phyloP scores from a whole-genome alignment of 2,888 invertebrate genomes.

The Heteromurus nitidus region DNA sequence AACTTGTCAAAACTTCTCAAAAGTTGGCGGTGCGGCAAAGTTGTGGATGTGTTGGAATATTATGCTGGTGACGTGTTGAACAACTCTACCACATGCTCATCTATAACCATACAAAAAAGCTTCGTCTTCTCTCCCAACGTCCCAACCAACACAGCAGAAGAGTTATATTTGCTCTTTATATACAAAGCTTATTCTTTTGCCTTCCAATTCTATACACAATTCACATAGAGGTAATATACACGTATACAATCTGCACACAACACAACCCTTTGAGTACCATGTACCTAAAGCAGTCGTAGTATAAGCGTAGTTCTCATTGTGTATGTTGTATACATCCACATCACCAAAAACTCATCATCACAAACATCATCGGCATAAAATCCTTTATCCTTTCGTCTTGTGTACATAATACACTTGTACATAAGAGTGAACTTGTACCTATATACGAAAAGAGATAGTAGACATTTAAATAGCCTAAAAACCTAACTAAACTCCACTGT shows the following conservation, averaged over 20 bases:
- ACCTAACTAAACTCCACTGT: not conserved
- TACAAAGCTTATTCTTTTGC: too few relatives aligned
- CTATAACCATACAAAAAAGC: not conserved
- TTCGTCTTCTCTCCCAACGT: not conserved
- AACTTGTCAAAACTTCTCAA: slow-evolving; percentile 54
- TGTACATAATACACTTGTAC: not conserved
- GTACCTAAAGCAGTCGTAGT: too few relatives aligned
- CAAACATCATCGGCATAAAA: not conserved
- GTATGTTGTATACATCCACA: too few relatives aligned
- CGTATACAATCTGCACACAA: too few relatives aligned
- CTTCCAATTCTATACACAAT: too few relatives aligned
- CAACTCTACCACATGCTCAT: slow-evolving; percentile 34
- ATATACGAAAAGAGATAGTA: not conserved
- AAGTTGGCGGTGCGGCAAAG: slow-evolving; percentile 63
- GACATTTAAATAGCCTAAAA: not conserved
- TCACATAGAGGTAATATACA: too few relatives aligned
- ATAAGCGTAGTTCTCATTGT: too few relatives aligned
- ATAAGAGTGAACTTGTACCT: not conserved
- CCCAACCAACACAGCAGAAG: too few relatives aligned
- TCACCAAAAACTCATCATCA: not conserved
- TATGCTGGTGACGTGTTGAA: slow-evolving; percentile 59
- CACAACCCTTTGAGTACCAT: too few relatives aligned
- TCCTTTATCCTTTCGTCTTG: not conserved
- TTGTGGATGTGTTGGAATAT: slow-evolving; percentile 66
- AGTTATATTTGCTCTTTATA: too few relatives aligned